Base-by-base conservation (phyloP, 2,888 invertebrate species). In the Hydropsyche betteni region DNA sequence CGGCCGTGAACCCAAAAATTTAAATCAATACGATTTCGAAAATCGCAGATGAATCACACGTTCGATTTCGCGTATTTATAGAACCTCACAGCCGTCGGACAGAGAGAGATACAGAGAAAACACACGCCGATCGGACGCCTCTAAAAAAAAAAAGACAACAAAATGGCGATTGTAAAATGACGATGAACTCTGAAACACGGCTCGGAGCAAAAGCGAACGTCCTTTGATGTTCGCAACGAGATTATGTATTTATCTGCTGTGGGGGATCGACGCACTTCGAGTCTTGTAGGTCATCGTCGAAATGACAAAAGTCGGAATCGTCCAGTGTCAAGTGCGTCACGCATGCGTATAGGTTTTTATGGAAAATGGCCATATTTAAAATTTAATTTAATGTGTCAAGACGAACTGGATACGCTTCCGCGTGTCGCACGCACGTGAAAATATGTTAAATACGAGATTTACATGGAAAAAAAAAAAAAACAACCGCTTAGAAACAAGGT, bases 291-390 rank as follows among this genome's bases (percentile, higher is more conserved):
- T 58, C 58, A 8, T 58, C 24, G 14, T 8, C 5, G 58, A 58
- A 14, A 14, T 24, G 14, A 53, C 14, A 14, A 58, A 58, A 58
- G 24, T 58, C 58, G 8, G 16, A 58, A 14, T 4, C 8, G 24
- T 58, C 58, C 58, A 58, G 24, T 58, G 58, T 58, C 58, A 16
- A 58, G 16, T 58, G 24, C 24, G 58, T 58, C 58, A 58, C 58
- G 58, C 24, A 16, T 24, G 58, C 8, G 58, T 53, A 16, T 53
- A 7, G 16, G 14, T 58, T 58, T 58, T 58, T 16, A 16, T 53
- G 53, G 14, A 16, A 16, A 58, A 24, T 8, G 44, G n/a, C 58
- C 58, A 24, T 58, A 16, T 58, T 58, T 16, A 24, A 58, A 24
- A 16, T 16, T 53, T 53, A n/a, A 16, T 14, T 14, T 16, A 16